Base-by-base conservation (phyloP, 1,140 invertebrate genomes). In the Anastatus disparis region DNA sequence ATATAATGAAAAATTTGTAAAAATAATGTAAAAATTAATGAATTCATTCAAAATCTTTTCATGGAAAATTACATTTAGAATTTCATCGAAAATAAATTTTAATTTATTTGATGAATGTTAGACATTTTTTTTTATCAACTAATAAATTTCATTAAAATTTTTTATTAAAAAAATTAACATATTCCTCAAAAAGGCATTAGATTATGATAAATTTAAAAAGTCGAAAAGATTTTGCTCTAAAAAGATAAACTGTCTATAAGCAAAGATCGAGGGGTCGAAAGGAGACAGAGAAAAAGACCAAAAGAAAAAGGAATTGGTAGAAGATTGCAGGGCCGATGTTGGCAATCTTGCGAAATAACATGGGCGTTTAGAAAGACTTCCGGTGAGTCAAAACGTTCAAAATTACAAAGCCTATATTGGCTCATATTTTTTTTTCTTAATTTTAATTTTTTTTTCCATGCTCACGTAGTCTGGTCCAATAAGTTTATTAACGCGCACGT, bases 331-430 rank as follows among this genome's bases (percentile, higher is more conserved):
- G 70, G 31, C 27, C 42, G 26, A 22, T n/a, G n/a, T 42, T 20
- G 56, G 22, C 35, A 61, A 69, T 69, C 61, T 66, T 9, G 26
- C 66, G 24, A 69, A 73, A 73, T 65, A 74, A 70, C 58, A 74
- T 66, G 50, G 63, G 62, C 68, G 68, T 67, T 74, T 74, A 71
- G 72, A 58, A 70, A 50, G 44, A 70, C 68, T 74, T 74, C 72
- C 72, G 68, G 67, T 56, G 62, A 53, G 46, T 52, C 50, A 31
- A 66, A 29, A 29, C 22, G n/a, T 52, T 17, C 62, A 22, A 52
- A 63, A 63, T 63, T 63, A 63, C 59, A 27, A 63, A 10, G 17
- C n/a, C 17, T 9, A 35, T 29, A 27, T 31, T 55, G 38, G 63
- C 70, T 56, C 66, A 62, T 55, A 70, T 72, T 64, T 72, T 64